These are phyloP conservation scores for Nemopilema nomurai DNA, from an alignment of 30 jellyfish, hydroid and myxozoan species.

Conservation along the genomic window DNA sequence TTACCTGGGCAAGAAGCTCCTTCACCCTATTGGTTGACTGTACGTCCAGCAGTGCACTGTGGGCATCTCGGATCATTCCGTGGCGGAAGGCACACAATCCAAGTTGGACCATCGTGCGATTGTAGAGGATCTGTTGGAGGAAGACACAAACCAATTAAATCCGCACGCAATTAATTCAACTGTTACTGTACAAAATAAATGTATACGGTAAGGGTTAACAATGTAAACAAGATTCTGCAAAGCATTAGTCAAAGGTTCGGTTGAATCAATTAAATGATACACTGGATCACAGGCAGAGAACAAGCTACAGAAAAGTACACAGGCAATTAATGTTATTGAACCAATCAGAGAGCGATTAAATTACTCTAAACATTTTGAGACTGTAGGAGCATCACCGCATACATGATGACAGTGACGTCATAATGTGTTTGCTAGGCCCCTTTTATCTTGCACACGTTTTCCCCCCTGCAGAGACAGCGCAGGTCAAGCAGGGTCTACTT, in stretches of 20 bases:
- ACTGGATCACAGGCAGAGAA: neutral
- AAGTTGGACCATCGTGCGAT: slow-evolving; percentile 97
- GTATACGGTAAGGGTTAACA: too few species aligned
- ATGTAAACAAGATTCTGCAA: too few species aligned
- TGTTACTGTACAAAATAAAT: too few species aligned
- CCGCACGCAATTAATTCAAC: too few species aligned
- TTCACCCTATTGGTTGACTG: slow-evolving; percentile 97
- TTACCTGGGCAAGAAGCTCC: slow-evolving; percentile 93
- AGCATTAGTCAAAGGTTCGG: too few species aligned
- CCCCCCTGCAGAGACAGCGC: slow-evolving; percentile 60
- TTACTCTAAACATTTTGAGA: too few species aligned
- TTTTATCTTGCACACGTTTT: slow-evolving; percentile 35
- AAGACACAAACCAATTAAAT: too few species aligned
- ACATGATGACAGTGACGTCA: neutral
- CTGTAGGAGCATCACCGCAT: neutral
- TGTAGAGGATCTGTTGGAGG: slow-evolving; percentile 90
- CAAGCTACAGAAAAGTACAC: neutral
- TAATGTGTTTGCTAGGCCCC: neutral
- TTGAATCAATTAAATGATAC: too few species aligned
- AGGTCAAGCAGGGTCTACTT: slow-evolving; percentile 50
- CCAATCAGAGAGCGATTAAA: neutral
- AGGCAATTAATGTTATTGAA: neutral
- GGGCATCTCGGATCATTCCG: slow-evolving; percentile 98
- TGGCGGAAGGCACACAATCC: slow-evolving; percentile 99
- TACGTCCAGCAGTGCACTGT: slow-evolving; percentile 91